Evolutionary conservation across 2,888 invertebrate genomes (phyloP), one percentile per base, ranked within the genome.

Genomic region (Elgonia sp.): DNA sequence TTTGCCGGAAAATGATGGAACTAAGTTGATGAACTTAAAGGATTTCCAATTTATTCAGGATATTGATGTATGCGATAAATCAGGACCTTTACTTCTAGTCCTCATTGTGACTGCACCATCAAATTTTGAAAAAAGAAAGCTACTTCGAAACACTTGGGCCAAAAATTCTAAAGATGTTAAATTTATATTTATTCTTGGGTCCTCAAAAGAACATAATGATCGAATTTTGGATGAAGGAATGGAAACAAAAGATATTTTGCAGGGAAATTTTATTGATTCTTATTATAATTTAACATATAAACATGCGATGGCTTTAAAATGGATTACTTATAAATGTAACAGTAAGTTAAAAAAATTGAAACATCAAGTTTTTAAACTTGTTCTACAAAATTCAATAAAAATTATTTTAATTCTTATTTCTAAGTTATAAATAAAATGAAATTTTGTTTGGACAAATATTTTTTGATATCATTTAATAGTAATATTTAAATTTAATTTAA

Each of bases 221-320:
- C 1, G 12, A 0, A 42, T 86, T 16, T 0, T 14, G 12, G 7
- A 72, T n/a, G 86, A 86, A 21, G 77, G 65, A 12, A 0, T 20
- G 7, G 12, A 14, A 21, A 20, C 53, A 39, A 46, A 39, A 20
- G 86, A 86, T 39, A 70, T 86, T 16, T 21, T 86, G 21, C 86
- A 86, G 18, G 86, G 86, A 0, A 82, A 82, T 50, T 86, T 86
- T 20, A n/a, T 53, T 0, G 86, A 84, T 18, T 18, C 65, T 29
- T 85, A 85, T 69, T 67, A 80, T 10, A 85, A 85, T 80, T 37
- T 84, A 21, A 79, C 79, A 18, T 84, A 84, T 57, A 84, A 84
- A 63, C 79, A 84, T 39, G 79, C 65, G 0, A 84, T 84, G 84
- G 14, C 9, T n/a, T 50, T 84, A 18, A 72, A 84, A 16, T 84